Conservation (phyloP, 2,888 invertebrate species). For the Arenicola marina region DNA sequence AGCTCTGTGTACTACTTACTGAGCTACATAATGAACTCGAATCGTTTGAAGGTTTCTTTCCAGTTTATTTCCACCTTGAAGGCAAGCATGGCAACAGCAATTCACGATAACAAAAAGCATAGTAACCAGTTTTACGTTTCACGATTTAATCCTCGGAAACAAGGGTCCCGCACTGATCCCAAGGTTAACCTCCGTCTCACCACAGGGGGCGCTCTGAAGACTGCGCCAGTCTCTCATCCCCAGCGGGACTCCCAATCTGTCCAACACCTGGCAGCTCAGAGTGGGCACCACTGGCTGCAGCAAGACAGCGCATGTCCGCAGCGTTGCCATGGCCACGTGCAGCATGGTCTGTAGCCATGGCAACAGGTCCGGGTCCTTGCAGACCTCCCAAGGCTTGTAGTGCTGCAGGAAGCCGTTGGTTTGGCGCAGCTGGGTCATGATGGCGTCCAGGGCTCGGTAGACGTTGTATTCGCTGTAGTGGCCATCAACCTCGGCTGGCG, state of each 20-base stretch:
- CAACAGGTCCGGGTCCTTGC: constrained; percentile 64
- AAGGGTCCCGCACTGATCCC: too few species aligned
- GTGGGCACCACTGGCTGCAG: constrained; percentile 85
- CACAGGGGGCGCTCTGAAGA: too few species aligned
- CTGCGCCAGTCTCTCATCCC: too few species aligned
- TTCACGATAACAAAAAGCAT: too few species aligned
- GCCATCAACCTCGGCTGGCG: constrained; percentile 63
- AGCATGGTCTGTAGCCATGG: constrained; percentile 70
- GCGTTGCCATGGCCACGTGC: constrained; percentile 81
- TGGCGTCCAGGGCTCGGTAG: constrained; percentile 79
- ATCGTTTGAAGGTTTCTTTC: too few species aligned
- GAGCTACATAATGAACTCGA: too few species aligned
- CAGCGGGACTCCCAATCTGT: constrained; percentile 54
- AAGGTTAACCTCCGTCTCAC: too few species aligned
- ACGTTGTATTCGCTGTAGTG: constrained; percentile 79
- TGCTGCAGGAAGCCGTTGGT: constrained; percentile 87
- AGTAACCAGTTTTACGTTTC: too few species aligned
- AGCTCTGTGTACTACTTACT: too few species aligned
- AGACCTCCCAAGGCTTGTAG: constrained; percentile 86
- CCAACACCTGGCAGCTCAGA: constrained; percentile 71
- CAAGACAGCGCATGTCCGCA: constrained; percentile 78
- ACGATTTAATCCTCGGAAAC: too few species aligned
- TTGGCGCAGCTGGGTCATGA: constrained; percentile 75
- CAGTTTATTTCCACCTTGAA: too few species aligned
- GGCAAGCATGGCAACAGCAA: too few species aligned